Evolutionary conservation across 2,888 invertebrate genomes (phyloP).

Genomic region (Drosophila vallismaia): DNA sequence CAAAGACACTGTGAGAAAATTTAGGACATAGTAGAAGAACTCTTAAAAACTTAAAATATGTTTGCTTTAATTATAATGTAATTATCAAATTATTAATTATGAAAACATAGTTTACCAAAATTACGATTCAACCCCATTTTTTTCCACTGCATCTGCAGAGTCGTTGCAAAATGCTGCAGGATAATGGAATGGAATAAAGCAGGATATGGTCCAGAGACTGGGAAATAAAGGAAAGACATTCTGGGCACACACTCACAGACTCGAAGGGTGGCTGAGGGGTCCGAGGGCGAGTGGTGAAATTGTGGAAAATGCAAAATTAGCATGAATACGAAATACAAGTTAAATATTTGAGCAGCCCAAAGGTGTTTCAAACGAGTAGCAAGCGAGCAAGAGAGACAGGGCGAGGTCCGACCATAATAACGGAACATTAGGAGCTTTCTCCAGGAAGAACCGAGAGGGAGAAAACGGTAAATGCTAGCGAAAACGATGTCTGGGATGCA

Average conservation of each 20-base stretch:
- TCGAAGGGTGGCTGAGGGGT: not conserved
- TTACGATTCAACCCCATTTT: not conserved
- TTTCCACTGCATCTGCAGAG: conserved; percentile 12
- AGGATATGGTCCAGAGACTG: conserved; percentile 6
- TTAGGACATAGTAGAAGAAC: no score
- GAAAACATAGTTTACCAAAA: not conserved
- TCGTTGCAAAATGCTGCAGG: conserved; percentile 40
- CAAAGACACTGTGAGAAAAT: conserved; percentile 19
- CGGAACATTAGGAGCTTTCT: conserved; percentile 13
- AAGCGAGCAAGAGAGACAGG: not conserved
- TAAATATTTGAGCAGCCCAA: conserved; percentile 74
- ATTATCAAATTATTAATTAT: not conserved
- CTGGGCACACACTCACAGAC: conserved; percentile 12
- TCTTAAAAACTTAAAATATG: no score
- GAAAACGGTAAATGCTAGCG: conserved; percentile 31
- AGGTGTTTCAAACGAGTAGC: conserved; percentile 37
- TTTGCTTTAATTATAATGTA: not conserved
- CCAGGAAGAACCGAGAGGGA: conserved; percentile 3
- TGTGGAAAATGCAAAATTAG: conserved; percentile 80
- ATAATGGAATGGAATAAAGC: conserved; percentile 46
- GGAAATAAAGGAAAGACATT: conserved; percentile 16
- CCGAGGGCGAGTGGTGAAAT: conserved; percentile 56
- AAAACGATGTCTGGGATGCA: conserved; percentile 31
- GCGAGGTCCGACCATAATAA: conserved; percentile 25
- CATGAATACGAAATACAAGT: conserved; percentile 79